These are phyloP conservation scores for Synanthedon tipuliformis DNA, from an alignment of 2,888 invertebrate genomes.

Conservation along the genomic window DNA sequence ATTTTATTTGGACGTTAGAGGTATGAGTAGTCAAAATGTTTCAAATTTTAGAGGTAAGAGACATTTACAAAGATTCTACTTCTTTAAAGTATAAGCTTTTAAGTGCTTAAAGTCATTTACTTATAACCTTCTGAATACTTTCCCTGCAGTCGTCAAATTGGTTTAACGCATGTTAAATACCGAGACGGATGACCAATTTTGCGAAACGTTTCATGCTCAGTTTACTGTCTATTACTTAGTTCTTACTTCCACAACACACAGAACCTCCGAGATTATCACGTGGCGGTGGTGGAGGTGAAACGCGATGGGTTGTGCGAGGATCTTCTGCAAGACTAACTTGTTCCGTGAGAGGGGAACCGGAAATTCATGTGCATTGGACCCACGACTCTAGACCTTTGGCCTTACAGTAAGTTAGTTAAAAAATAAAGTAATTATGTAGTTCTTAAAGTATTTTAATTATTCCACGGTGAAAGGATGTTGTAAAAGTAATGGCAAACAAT, in stretches of 20 bases:
- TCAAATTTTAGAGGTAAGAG: too few species aligned
- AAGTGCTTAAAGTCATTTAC: too few species aligned
- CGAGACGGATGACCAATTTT: background rate
- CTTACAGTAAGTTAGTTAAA: conserved; percentile 41
- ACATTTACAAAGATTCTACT: too few species aligned
- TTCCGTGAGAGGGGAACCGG: conserved; percentile 73
- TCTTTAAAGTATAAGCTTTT: too few species aligned
- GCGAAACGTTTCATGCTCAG: too few species aligned
- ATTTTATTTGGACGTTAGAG: conserved; percentile 57
- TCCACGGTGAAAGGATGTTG: too few species aligned
- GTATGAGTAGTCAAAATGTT: conserved; percentile 18
- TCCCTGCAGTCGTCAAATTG: background rate
- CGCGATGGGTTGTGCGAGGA: conserved; percentile 56
- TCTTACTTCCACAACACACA: conserved; percentile 9
- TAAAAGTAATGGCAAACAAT: too few species aligned
- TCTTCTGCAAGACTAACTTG: conserved; percentile 71
- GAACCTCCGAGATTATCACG: conserved; percentile 52
- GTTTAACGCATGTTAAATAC: background rate
- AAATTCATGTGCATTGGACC: conserved; percentile 71
- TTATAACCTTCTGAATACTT: too few species aligned
- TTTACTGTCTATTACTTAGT: too few species aligned
- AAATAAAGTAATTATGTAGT: too few species aligned
- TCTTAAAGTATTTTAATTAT: too few species aligned
- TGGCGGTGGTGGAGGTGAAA: conserved; percentile 47
- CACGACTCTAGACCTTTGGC: conserved; percentile 56